These are phyloP conservation scores for Melanotus villosus DNA, from an alignment of 2,888 invertebrate genomes.

Conservation along the genomic window DNA sequence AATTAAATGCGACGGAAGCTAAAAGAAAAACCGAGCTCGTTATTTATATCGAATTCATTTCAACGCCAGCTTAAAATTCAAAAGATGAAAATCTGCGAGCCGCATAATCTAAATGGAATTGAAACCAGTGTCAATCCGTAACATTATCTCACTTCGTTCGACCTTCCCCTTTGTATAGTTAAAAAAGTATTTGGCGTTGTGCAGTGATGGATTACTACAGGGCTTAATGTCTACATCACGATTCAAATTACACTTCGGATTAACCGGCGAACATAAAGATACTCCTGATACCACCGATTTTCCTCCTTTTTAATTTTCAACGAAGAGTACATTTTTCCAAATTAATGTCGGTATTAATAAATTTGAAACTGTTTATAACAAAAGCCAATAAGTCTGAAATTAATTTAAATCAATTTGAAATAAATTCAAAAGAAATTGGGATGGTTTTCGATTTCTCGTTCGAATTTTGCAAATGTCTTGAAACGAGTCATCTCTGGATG, in stretches of 20 bases:
- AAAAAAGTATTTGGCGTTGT: constrained; percentile 65
- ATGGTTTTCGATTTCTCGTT: too few species aligned
- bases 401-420: too few species aligned
- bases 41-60: constrained; percentile 58
- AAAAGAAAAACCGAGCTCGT: constrained; percentile 49
- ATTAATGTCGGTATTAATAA: too few species aligned
- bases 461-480: too few species aligned
- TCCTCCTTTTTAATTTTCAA: too few species aligned
- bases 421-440: too few species aligned
- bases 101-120: constrained; percentile 67
- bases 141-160: constrained; percentile 63
- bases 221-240: constrained; percentile 69
- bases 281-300: too few species aligned
- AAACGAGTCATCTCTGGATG: not conserved
- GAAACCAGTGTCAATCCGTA: constrained; percentile 66
- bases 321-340: too few species aligned
- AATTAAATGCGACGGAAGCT: constrained; percentile 46
- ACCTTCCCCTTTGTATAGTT: constrained; percentile 58
- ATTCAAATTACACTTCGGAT: constrained; percentile 66
- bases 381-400: too few species aligned
- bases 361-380: too few species aligned
- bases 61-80: constrained; percentile 62
- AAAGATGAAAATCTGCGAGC: constrained; percentile 65
- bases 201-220: constrained; percentile 66
- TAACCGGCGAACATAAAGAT: constrained; percentile 56